A percentile compares a stretch with the other conserved stretches of the same genome.
phyloP scores from a whole-genome alignment of 2,113 vertebrate species.

The Nerophis ophidion region DNA sequence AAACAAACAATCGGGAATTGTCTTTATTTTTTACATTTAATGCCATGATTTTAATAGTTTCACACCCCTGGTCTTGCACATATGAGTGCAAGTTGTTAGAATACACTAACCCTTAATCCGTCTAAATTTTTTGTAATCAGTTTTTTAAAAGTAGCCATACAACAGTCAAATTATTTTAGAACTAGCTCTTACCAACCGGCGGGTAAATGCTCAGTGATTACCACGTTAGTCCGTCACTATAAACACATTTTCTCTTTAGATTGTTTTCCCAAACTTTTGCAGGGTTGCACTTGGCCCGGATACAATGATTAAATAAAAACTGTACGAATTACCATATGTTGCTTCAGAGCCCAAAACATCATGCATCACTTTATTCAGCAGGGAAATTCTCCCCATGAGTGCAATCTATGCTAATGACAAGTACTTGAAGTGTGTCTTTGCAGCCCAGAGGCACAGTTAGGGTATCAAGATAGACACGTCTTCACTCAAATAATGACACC shows the following conservation, averaged over 20 bases:
- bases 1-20: too few species aligned
- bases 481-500: conserved; percentile 43
- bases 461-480: conserved; percentile 37
- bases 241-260: too few species aligned
- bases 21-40: too few species aligned
- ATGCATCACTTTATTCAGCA: conserved; percentile 58
- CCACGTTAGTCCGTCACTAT: background rate
- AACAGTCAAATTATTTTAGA: background rate
- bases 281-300: conserved; percentile 43
- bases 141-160: background rate
- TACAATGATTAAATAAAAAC: conserved; percentile 60
- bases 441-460: conserved; percentile 40
- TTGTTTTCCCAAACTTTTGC: conserved; percentile 19
- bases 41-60: too few species aligned
- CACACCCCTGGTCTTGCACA: too few species aligned
- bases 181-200: background rate
- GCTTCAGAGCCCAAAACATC: conserved; percentile 53
- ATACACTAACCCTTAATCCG: background rate
- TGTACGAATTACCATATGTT: conserved; percentile 55
- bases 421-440: conserved; percentile 41
- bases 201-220: conserved; percentile 2
- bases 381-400: conserved; percentile 48
- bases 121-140: background rate
- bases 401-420: conserved; percentile 59
- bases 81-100: too few species aligned